A percentile compares a stretch with the other conserved stretches of the same genome.
These are phyloP conservation scores for Amblyjoppa proteus DNA, from an alignment of 2,888 invertebrate genomes.

Conservation along the genomic window DNA sequence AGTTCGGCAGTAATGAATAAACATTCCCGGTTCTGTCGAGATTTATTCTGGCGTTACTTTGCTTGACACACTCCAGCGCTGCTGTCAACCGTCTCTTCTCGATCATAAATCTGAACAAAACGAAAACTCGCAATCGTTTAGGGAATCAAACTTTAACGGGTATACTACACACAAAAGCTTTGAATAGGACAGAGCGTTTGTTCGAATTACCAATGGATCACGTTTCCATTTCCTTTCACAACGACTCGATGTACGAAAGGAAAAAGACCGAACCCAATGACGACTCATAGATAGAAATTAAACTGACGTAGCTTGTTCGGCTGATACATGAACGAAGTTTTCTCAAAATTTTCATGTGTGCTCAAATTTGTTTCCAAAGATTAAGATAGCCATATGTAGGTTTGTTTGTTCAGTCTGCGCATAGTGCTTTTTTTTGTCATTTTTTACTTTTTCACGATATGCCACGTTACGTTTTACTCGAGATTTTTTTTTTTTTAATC, in stretches of 20 bases:
- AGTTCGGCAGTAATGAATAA: neutral
- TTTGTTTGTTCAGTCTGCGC: too few relatives aligned
- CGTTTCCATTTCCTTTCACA: neutral
- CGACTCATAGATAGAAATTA: too few relatives aligned
- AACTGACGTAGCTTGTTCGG: neutral
- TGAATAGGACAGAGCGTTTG: neutral
- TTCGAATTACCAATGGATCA: neutral
- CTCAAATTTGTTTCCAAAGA: too few relatives aligned
- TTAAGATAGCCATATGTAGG: too few relatives aligned
- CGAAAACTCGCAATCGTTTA: slow-evolving; percentile 23
- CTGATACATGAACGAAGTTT: neutral
- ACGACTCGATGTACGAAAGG: slow-evolving; percentile 17
- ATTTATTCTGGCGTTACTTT: slow-evolving; percentile 12
- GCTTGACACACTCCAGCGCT: slow-evolving; percentile 26
- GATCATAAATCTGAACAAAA: slow-evolving; percentile 3
- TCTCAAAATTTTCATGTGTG: too few relatives aligned
- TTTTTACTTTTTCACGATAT: too few relatives aligned
- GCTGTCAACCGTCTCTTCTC: neutral
- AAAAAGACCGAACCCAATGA: neutral
- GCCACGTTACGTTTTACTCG: too few relatives aligned
- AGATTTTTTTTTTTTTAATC: too few relatives aligned
- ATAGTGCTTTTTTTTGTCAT: too few relatives aligned
- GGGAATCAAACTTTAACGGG: slow-evolving; percentile 22
- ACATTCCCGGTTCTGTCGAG: slow-evolving; percentile 24
- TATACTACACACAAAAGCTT: slow-evolving; percentile 23